Evolutionary conservation across 2,888 invertebrate genomes (phyloP).

Genomic region (Ethmia dodecea): DNA sequence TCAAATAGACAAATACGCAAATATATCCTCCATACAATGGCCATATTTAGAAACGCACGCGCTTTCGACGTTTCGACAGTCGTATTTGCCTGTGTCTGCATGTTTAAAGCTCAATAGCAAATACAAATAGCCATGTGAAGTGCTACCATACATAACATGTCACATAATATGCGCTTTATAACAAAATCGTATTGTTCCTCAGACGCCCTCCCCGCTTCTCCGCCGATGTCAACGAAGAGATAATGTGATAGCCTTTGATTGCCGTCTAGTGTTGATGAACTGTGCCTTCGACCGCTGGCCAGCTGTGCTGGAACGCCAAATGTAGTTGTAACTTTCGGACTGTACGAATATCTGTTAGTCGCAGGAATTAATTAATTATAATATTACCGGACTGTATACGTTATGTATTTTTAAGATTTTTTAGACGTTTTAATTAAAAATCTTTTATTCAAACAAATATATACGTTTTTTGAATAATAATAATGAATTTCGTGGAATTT

Average conservation of each 20-base stretch:
- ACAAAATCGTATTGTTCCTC: constrained; percentile 14
- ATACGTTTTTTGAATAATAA: too few relatives aligned
- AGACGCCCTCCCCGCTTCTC: constrained; percentile 25
- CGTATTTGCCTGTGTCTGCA: neutral
- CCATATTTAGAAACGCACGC: neutral
- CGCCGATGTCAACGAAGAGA: constrained; percentile 23
- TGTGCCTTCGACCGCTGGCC: constrained; percentile 17
- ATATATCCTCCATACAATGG: neutral
- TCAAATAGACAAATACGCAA: neutral
- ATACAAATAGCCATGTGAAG: too few relatives aligned
- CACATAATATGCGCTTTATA: too few relatives aligned
- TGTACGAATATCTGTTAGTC: constrained; percentile 7
- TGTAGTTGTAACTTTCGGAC: constrained; percentile 21
- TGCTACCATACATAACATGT: too few relatives aligned
- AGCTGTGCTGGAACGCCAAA: constrained; percentile 17
- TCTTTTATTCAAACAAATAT: too few relatives aligned
- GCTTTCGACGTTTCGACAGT: neutral
- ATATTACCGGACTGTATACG: neutral
- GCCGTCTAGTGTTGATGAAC: constrained; percentile 24
- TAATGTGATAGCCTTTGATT: constrained; percentile 18
- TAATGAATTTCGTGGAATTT: too few relatives aligned
- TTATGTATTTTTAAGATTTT: too few relatives aligned
- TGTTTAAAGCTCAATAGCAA: too few relatives aligned
- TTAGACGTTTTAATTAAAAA: too few relatives aligned
- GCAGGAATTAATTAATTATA: constrained; percentile 2